phyloP scores from a whole-genome alignment of 92 coral and sea anemone genomes.

The Umimayanthus kanabou region DNA sequence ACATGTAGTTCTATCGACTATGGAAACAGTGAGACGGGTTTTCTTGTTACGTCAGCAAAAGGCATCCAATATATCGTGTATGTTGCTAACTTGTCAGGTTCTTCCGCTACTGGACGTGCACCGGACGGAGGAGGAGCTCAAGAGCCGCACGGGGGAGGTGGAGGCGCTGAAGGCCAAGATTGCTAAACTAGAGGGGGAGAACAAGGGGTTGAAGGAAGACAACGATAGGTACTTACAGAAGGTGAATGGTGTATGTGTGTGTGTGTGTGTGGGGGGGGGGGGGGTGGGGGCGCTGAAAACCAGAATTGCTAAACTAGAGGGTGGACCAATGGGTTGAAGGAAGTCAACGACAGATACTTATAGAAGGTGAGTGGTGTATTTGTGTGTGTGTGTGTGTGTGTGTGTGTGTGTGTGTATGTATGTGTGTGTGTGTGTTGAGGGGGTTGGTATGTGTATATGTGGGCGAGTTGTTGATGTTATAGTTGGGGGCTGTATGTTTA shows the following conservation, averaged over 20 bases:
- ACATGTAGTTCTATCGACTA: too few relatives aligned
- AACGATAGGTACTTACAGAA: constrained; percentile 82
- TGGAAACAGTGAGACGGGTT: too few relatives aligned
- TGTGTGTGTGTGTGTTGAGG: too few relatives aligned
- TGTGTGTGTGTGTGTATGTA: background rate
- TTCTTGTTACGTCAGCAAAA: too few relatives aligned
- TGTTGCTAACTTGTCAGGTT: constrained; percentile 58
- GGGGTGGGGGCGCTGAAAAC: constrained; percentile 58
- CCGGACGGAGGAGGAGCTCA: constrained; percentile 96
- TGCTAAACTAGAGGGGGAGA: constrained; percentile 83
- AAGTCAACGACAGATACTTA: constrained; percentile 68
- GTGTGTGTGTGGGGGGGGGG: background rate
- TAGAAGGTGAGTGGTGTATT: constrained; percentile 57
- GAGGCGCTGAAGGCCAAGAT: constrained; percentile 39
- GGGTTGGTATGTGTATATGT: too few relatives aligned
- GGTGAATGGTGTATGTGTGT: constrained; percentile 41
- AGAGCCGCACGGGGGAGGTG: constrained; percentile 72
- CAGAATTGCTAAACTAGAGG: constrained; percentile 67
- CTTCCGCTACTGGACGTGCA: constrained; percentile 91
- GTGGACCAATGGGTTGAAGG: constrained; percentile 74
- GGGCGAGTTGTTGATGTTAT: too few relatives aligned
- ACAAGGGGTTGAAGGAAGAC: constrained; percentile 69
- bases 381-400: background rate
- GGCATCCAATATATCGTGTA: too few relatives aligned
- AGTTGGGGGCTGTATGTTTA: too few relatives aligned